Evolutionary conservation across 1,140 invertebrate species (phyloP), one percentile per base, ranked within the genome.

Genomic region (Ditylenchus dipsaci): DNA sequence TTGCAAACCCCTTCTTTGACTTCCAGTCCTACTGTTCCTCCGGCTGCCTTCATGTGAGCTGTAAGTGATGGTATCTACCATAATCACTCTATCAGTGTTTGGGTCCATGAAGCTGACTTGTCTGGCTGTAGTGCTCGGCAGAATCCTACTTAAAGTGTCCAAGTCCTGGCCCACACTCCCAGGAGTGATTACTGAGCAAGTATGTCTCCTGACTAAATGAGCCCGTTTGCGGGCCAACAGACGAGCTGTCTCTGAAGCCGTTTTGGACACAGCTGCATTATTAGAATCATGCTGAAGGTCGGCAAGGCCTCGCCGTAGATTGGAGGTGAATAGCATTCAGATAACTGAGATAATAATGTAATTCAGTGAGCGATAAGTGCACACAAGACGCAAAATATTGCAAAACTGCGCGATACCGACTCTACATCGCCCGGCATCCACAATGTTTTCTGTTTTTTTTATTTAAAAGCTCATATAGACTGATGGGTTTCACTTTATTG

Each of bases 261-360:
- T 68, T 59, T 68, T 53, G 0, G 62, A 59, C 13, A 61, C 62
- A 8, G 59, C 63, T 11, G 19, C 15, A 8, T 45, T 43, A 1
- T 15, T 29, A 11, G 72, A 47, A 19, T 38, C 38, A 27, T 65
- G 69, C 19, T 66, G 49, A 64, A 73, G 71, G 8, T 78, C 47
- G 45, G 78, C 78, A n/a, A 82, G 70, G 21, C 77, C 81, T 38
- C 75, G 74, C 21, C 81, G 78, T 3, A 81, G 63, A 15, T 69
- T 65, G 8, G 79, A 82, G 9, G 79, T 74, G 68, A 81, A 80
- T 11, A 80, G 68, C 78, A 80, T 80, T 29, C 19, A 38, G 33
- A 38, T 11, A 11, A 11, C 33, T 70, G 3, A 61, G 29, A 61
- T 29, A 5, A 30, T 30, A 45, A 27, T 21, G 26, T 70, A 29